Evolutionary conservation across 2,888 invertebrate species (phyloP).

Genomic region (Caenorhabditis uteleia): DNA sequence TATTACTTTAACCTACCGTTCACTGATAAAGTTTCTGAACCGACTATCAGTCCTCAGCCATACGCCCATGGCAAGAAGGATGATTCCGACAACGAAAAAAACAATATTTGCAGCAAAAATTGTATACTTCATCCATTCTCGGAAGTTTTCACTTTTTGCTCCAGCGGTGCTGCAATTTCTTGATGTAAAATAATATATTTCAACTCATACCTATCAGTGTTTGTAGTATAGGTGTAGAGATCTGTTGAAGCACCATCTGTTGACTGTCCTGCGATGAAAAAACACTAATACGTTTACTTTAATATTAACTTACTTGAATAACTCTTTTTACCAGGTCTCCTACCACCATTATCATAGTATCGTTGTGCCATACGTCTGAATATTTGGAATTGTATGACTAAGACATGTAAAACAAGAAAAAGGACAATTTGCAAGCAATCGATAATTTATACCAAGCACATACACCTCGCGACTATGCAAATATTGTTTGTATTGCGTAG

Average conservation of each 20-base stretch:
- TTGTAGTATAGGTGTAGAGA: constrained; percentile 36
- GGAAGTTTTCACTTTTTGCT: constrained; percentile 6
- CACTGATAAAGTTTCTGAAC: constrained; percentile 67
- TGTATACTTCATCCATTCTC: constrained; percentile 53
- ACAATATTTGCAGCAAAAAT: constrained; percentile 62
- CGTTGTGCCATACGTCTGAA: too few species aligned
- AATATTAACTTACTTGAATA: too few species aligned
- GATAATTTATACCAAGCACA: too few species aligned
- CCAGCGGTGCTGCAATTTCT: background rate
- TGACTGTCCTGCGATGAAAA: constrained; percentile 4
- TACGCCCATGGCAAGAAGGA: constrained; percentile 57
- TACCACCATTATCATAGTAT: too few species aligned
- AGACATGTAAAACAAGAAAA: too few species aligned
- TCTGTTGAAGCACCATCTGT: constrained; percentile 19
- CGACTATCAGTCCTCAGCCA: constrained; percentile 66
- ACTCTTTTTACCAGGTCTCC: too few species aligned
- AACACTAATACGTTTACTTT: too few species aligned
- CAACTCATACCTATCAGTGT: constrained; percentile 19
- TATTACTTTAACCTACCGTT: constrained; percentile 39
- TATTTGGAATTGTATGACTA: too few species aligned
- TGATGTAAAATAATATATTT: background rate
- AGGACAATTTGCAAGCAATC: too few species aligned
- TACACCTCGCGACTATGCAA: too few species aligned
- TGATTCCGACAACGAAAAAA: constrained; percentile 61
- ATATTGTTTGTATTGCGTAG: too few species aligned